Evolutionary conservation across 2,888 invertebrate species (phyloP), one percentile per base, ranked within the genome.

Genomic region (Pseudococcus viburni): DNA sequence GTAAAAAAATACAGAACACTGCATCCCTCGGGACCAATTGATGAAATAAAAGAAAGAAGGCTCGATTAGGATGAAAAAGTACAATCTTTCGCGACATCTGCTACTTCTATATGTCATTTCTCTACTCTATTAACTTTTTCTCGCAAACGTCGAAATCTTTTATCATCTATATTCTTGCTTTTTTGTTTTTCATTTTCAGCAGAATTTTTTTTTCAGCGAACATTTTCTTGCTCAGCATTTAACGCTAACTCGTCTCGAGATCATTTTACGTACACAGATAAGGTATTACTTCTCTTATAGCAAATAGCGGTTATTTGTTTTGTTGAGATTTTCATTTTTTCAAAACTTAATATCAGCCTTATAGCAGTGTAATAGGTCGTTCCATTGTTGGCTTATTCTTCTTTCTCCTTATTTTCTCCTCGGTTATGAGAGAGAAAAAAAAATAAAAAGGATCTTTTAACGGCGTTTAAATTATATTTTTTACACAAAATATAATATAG

Each of bases 71-170:
- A 85, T 85, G 85, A 85, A 85, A 85, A 85, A 85, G 85, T 85
- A 64, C 64, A 64, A 85, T 64, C 85, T 85, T 85, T 85, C 59
- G 85, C 85, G 64, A 85, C 85, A 85, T 85, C 85, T 85, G 85
- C 85, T 59, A 39, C 85, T 85, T 85, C 59, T 85, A 59, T 85
- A 64, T 64, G 85, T 85, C 85, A 85, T 85, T 85, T 85, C 59
- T 85, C 85, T 55, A 68, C 85, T 85, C 85, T 85, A 85, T 85
- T 85, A 85, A 85, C 64, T 85, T 85, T 85, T 85, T 64, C 59
- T 33, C 85, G 33, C 3, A 26, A 39, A 48, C 39, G 85, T 85
- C 85, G 85, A 59, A 85, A 85, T 85, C 85, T 85, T 85, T 85
- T 85, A 85, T 85, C 85, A 85, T 85, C 85, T 85, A 64, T 85